These are phyloP conservation scores for Boulengeromyrus knoepffleri DNA, from an alignment of 2,113 vertebrate species.

Conservation along the genomic window DNA sequence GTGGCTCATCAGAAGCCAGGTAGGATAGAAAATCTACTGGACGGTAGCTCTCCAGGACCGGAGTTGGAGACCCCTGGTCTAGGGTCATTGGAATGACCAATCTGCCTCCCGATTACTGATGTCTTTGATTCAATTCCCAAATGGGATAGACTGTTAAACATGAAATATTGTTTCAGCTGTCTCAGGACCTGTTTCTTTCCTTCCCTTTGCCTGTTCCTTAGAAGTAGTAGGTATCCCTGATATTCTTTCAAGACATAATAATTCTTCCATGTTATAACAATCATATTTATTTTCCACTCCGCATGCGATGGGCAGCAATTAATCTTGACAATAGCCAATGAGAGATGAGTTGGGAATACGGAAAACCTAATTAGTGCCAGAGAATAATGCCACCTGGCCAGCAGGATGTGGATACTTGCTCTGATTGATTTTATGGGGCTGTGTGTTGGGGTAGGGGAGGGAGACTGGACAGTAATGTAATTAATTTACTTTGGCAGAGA, in stretches of 20 bases:
- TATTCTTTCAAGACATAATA: background rate
- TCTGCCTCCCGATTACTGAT: background rate
- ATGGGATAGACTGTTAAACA: background rate
- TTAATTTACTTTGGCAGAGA: conserved; percentile 14
- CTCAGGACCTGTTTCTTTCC: background rate
- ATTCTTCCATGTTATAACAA: background rate
- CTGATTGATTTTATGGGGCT: conserved; percentile 12
- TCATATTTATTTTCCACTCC: background rate
- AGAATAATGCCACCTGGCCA: conserved; percentile 23
- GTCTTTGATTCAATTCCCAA: background rate
- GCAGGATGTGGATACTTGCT: conserved; percentile 19
- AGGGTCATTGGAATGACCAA: background rate
- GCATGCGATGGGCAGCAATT: conserved; percentile 9
- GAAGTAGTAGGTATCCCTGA: background rate
- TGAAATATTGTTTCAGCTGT: background rate
- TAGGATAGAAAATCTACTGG: no score
- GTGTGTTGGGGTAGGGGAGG: background rate
- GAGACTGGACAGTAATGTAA: background rate
- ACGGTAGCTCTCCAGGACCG: no score
- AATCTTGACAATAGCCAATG: conserved; percentile 13
- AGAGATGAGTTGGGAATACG: conserved; percentile 19
- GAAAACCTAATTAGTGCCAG: conserved; percentile 32
- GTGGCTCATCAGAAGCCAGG: no score
- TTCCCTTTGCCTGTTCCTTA: background rate
- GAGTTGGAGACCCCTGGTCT: background rate